A percentile compares a stretch with the other conserved stretches of the same genome.
phyloP scores from a whole-genome alignment of 2,888 invertebrate genomes.

The Amphipoea lucens region DNA sequence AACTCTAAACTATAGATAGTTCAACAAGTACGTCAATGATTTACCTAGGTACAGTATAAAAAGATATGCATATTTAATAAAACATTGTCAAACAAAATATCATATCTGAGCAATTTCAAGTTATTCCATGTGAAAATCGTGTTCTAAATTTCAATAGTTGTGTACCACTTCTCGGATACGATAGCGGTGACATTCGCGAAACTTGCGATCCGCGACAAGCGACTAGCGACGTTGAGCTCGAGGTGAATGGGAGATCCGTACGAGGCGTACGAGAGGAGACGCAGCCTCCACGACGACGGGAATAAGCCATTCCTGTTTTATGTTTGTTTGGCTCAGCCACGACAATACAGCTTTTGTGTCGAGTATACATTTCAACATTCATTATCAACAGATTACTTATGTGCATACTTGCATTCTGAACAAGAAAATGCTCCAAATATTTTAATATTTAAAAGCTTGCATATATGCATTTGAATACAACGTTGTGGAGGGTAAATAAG shows the following conservation, averaged over 20 bases:
- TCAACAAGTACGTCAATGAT: background rate
- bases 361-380: conserved; percentile 80
- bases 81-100: conserved; percentile 3
- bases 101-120: conserved; percentile 16
- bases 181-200: conserved; percentile 38
- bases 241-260: conserved; percentile 62
- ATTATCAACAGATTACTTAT: conserved; percentile 81
- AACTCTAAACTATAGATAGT: background rate
- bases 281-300: conserved; percentile 57
- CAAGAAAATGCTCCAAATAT: conserved; percentile 39
- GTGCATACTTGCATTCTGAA: conserved; percentile 58
- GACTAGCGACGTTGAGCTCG: conserved; percentile 47
- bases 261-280: conserved; percentile 56
- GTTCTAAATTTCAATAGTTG: conserved; percentile 45
- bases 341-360: conserved; percentile 81
- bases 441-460: conserved; percentile 39
- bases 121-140: conserved; percentile 35
- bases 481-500: conserved; percentile 10
- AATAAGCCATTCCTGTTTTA: conserved; percentile 83
- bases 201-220: conserved; percentile 42
- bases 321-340: conserved; percentile 78
- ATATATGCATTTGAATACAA: conserved; percentile 29
- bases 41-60: background rate
- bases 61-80: conserved; percentile 2
- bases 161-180: conserved; percentile 28